Conservation (phyloP, 2,797 vertebrate genomes). For the Pseudomugil tenellus region DNA sequence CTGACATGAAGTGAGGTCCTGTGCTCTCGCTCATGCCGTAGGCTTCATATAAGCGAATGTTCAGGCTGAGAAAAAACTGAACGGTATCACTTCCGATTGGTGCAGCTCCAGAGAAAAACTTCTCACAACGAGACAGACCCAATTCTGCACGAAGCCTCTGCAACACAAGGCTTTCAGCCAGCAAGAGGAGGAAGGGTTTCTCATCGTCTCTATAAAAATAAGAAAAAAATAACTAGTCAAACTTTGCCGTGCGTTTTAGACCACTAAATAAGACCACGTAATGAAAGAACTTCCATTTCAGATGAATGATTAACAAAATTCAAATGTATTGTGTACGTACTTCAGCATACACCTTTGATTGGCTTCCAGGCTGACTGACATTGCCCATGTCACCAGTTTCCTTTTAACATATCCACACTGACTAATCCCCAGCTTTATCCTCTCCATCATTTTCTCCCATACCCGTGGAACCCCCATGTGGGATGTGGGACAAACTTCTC, state of each 20-base stretch:
- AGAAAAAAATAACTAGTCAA: neutral
- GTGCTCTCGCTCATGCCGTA: conserved; percentile 92
- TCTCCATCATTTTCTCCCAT: conserved; percentile 93
- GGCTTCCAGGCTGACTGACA: conserved; percentile 85
- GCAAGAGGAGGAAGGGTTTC: conserved; percentile 80
- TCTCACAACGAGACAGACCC: conserved; percentile 86
- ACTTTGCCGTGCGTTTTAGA: no score
- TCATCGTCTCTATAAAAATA: conserved; percentile 72
- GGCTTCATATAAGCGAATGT: conserved; percentile 86
- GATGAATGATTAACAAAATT: neutral
- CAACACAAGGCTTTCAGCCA: conserved; percentile 86
- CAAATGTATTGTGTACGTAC: conserved; percentile 59
- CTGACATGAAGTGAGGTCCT: conserved; percentile 90
- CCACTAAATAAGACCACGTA: no score
- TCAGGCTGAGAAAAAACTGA: conserved; percentile 87
- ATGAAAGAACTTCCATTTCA: no score
- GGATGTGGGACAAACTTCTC: conserved; percentile 85
- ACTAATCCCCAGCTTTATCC: conserved; percentile 83
- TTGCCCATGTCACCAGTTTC: conserved; percentile 89
- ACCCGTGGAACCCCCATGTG: conserved; percentile 91
- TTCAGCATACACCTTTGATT: conserved; percentile 79
- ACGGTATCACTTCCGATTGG: conserved; percentile 85
- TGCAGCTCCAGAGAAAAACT: conserved; percentile 88
- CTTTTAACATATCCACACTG: conserved; percentile 85
- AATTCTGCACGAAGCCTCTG: conserved; percentile 84